Base-by-base conservation (phyloP, 2,888 invertebrate genomes). In the Acronicta leporina region DNA sequence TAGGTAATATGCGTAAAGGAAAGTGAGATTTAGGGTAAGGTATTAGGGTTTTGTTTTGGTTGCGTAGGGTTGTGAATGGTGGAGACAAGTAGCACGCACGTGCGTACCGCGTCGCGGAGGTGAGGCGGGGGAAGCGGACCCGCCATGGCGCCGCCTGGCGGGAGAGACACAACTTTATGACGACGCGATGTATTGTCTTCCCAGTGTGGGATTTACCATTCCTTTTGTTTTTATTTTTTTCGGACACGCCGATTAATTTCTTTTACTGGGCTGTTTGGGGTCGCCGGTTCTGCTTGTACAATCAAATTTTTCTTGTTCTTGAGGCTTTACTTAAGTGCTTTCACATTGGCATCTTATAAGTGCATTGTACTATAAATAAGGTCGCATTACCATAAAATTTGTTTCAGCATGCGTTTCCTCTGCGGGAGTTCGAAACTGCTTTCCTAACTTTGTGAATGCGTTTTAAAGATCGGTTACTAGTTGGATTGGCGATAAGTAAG, bases 101-200 rank as follows among this genome's bases (percentile, higher is more conserved):
- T 93, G 94, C 92, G 92, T 92, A 71, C 73, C 76, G 79, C 71
- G 74, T 77, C 68, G 80, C 73, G 72, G 72, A 68, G 58, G 79
- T 61, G 62, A 35, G 60, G 79, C 58, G 77, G 76, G 73, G 80
- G 77, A 80, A 15, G 79, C 81, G 82, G 79, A 77, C 70, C 71
- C 71, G 75, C 75, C 68, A 80, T 90, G 92, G 92, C 92, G 93
- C 92, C 92, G 90, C 91, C 87, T 88, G 85, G 92, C 89, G 92
- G 90, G 92, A 90, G 92, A 88, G 91, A 84, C 87, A 89, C 89
- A 87, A 87, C 89, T 91, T 92, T 91, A 93, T 92, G 90, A 88
- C 88, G 87, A 88, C 84, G 86, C 88, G 83, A 89, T 91, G 89
- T 90, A 92, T 90, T 92, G 90, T 92, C 92, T 92, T 89, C 88